A percentile compares a stretch with the other conserved stretches of the same genome.
Conservation (phyloP, 2,797 vertebrate species). For the Acanthopagrus latus region DNA sequence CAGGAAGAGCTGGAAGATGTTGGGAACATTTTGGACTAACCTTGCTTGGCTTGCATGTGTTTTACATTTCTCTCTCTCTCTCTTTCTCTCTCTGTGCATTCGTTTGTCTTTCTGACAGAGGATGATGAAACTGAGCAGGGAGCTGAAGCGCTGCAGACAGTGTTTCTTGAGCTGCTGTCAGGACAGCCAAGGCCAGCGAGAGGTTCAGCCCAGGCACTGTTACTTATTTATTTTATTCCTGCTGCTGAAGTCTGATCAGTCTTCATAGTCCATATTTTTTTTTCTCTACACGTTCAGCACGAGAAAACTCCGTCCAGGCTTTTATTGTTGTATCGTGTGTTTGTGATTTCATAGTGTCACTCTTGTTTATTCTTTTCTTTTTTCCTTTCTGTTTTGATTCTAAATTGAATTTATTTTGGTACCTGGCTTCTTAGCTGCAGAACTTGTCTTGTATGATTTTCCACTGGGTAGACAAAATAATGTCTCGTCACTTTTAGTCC, state of each 20-base stretch:
- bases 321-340: background rate
- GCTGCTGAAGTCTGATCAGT: background rate
- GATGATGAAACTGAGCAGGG: background rate
- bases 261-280: background rate
- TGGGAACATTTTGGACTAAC: background rate
- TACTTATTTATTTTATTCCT: background rate
- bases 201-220: background rate
- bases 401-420: background rate
- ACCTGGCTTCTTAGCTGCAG: background rate
- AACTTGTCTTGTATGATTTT: background rate
- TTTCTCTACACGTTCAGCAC: background rate
- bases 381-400: background rate
- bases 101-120: background rate
- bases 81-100: too few relatives aligned
- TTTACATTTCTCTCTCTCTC: background rate
- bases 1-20: background rate
- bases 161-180: background rate
- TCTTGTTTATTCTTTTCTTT: constrained; percentile 1
- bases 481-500: background rate
- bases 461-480: background rate
- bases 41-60: background rate
- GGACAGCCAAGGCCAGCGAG: background rate
- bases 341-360: background rate
- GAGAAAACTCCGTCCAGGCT: background rate
- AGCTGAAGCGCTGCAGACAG: background rate